Conservation (phyloP, 2,797 vertebrate genomes). For the Onychomys leucogaster region DNA sequence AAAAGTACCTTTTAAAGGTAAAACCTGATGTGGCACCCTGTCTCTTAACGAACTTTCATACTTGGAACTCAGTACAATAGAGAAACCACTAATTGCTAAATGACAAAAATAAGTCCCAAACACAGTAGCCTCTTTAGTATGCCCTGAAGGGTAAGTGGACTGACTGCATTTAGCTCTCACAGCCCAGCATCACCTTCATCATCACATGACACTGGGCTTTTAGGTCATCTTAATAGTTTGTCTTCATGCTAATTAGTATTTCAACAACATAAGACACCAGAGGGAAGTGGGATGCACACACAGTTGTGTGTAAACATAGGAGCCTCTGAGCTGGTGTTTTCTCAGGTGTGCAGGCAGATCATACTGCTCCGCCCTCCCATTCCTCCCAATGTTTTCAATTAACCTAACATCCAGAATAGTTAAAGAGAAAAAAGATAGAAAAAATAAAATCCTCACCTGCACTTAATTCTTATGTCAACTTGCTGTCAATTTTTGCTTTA, state of each 20-base stretch:
- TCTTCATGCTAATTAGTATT: slow-evolving; percentile 22
- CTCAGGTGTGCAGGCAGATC: background rate
- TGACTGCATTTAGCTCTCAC: background rate
- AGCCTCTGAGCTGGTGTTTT: slow-evolving; percentile 1
- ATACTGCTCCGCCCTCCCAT: background rate
- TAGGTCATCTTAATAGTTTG: background rate
- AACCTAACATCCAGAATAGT: slow-evolving; percentile 79
- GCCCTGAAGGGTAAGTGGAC: background rate
- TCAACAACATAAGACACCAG: slow-evolving; percentile 25
- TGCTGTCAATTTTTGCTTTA: slow-evolving; percentile 90
- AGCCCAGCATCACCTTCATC: background rate
- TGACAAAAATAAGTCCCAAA: background rate
- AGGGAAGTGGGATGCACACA: background rate
- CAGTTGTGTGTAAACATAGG: background rate
- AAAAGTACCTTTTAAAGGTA: slow-evolving; percentile 36
- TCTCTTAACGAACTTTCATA: background rate
- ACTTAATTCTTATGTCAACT: slow-evolving; percentile 88
- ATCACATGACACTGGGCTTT: background rate
- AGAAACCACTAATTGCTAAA: background rate
- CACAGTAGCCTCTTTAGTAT: background rate
- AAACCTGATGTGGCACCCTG: background rate
- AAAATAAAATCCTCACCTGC: slow-evolving; percentile 83
- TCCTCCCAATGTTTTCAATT: slow-evolving; percentile 66
- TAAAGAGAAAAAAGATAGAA: slow-evolving; percentile 71
- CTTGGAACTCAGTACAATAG: background rate